Conservation (phyloP, 2,113 vertebrate genomes). For the Sturnira hondurensis region DNA sequence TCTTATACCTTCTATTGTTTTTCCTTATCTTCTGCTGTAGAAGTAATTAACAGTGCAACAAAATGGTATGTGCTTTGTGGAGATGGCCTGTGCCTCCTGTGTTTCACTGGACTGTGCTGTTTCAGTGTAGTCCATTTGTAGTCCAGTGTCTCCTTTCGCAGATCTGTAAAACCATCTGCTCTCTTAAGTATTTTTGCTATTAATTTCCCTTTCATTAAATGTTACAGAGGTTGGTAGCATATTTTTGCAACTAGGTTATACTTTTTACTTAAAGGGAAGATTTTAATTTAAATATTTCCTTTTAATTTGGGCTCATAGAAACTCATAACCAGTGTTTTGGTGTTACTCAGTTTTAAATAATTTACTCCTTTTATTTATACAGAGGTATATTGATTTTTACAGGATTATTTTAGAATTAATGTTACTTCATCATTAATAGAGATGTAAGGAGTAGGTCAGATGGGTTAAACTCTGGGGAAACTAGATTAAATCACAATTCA, state of each 20-base stretch:
- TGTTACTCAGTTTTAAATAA: background rate
- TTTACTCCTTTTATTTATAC: background rate
- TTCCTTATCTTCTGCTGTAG: slow-evolving; percentile 31
- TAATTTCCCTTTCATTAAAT: background rate
- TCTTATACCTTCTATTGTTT: background rate
- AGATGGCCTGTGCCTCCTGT: background rate
- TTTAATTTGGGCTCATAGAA: slow-evolving; percentile 10
- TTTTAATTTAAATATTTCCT: slow-evolving; percentile 22
- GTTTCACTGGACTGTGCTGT: background rate
- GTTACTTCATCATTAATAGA: background rate
- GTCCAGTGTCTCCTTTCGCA: background rate
- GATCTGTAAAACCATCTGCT: background rate
- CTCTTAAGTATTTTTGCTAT: background rate
- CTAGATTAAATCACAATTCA: background rate
- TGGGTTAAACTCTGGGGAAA: background rate
- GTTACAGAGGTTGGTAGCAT: background rate
- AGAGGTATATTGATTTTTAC: background rate
- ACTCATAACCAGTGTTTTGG: background rate
- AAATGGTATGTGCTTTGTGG: background rate
- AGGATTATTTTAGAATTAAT: background rate
- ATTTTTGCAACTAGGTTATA: background rate
- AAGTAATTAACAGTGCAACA: background rate
- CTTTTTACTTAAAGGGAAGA: slow-evolving; percentile 28
- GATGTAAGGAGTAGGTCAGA: background rate
- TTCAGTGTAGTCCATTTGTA: background rate